Percentiles rank a stretch among this genome's conserved stretches.
phyloP scores from a whole-genome alignment of 2,888 invertebrate species.

The Branchinecta sandiegonensis region DNA sequence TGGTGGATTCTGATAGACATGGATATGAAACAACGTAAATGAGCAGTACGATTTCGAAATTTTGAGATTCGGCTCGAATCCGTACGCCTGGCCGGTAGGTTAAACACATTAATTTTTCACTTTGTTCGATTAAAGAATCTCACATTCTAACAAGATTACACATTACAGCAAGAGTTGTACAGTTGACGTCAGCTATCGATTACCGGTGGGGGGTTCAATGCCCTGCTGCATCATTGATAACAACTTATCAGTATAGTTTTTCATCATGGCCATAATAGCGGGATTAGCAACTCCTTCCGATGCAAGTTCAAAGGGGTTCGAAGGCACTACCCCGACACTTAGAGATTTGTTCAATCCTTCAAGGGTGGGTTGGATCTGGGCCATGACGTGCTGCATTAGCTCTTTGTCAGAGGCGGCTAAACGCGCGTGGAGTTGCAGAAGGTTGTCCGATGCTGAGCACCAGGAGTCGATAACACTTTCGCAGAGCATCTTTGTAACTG shows the following conservation, averaged over 20 bases:
- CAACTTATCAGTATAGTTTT: slow-evolving; percentile 47
- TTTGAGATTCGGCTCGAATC: too few relatives aligned
- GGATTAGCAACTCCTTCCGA: slow-evolving; percentile 24
- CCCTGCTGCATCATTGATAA: slow-evolving; percentile 45
- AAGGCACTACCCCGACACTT: slow-evolving; percentile 1
- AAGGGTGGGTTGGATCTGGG: background rate
- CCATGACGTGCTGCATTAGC: background rate
- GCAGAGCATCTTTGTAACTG: background rate
- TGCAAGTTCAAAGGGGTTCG: background rate
- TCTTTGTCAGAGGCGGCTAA: slow-evolving; percentile 3
- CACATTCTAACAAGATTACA: too few relatives aligned
- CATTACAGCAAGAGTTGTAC: too few relatives aligned
- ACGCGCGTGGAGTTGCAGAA: background rate
- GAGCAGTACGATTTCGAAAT: too few relatives aligned
- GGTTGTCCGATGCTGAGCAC: background rate
- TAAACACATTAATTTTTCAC: too few relatives aligned
- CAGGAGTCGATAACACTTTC: background rate
- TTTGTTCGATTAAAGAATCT: too few relatives aligned
- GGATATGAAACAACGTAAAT: too few relatives aligned
- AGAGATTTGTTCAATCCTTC: slow-evolving; percentile 2
- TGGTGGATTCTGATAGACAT: too few relatives aligned
- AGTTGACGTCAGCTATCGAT: background rate
- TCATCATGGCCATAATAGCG: slow-evolving; percentile 43
- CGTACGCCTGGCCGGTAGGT: too few relatives aligned
- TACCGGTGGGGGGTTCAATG: background rate